Evolutionary conservation across 2,113 vertebrate species (phyloP).

Genomic region (Regulus satrapa): DNA sequence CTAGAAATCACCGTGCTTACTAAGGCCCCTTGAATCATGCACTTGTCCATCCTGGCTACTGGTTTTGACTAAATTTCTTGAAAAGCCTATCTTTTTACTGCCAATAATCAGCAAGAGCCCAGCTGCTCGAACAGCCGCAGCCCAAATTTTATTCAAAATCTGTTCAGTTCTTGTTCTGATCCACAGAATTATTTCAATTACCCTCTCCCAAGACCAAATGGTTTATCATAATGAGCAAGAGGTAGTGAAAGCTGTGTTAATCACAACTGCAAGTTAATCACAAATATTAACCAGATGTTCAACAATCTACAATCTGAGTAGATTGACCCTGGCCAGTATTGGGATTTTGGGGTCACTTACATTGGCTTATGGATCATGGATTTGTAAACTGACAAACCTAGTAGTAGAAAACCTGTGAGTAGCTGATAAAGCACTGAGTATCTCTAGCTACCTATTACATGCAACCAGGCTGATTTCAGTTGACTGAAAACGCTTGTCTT

Average conservation of each 20-base stretch:
- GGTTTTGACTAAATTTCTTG: background rate
- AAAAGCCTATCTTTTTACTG: background rate
- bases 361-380: background rate
- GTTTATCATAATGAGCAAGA: background rate
- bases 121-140: background rate
- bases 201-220: background rate
- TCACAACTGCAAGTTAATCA: background rate
- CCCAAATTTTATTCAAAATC: background rate
- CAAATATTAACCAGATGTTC: background rate
- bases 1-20: background rate
- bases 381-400: background rate
- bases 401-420: background rate
- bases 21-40: background rate
- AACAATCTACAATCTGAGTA: background rate
- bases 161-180: background rate
- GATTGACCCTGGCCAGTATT: accelerated
- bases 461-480: background rate
- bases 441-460: background rate
- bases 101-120: background rate
- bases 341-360: background rate
- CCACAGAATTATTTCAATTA: background rate
- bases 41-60: background rate
- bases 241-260: background rate
- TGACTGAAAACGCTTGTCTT: background rate
- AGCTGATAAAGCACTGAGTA: slow-evolving; percentile 13